phyloP scores from a whole-genome alignment of 2,797 vertebrate species.

The Lepus oiostolus region DNA sequence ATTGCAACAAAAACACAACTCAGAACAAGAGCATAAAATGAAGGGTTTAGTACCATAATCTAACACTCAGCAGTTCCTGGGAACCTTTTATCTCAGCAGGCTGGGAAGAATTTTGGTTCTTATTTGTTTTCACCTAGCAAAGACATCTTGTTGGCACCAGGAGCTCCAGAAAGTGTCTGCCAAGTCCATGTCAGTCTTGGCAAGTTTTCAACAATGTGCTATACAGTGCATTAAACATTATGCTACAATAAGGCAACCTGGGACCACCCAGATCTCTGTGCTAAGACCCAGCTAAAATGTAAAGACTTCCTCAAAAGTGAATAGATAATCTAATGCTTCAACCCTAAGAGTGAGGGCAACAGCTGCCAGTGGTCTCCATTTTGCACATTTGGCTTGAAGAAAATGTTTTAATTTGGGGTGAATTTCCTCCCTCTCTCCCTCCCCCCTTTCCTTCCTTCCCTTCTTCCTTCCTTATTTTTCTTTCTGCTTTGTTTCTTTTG shows the following conservation, averaged over 20 bases:
- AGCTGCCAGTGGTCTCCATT: background rate
- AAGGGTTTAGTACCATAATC: slow-evolving; percentile 85
- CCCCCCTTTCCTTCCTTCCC: background rate
- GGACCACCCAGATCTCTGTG: background rate
- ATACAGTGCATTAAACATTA: slow-evolving; percentile 62
- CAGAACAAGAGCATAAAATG: slow-evolving; percentile 84
- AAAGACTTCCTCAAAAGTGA: slow-evolving; percentile 67
- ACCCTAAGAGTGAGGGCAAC: slow-evolving; percentile 48
- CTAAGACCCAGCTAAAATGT: slow-evolving; percentile 41
- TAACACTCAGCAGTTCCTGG: slow-evolving; percentile 84
- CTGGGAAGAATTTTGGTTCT: slow-evolving; percentile 85
- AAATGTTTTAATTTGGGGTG: slow-evolving; percentile 69
- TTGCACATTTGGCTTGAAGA: slow-evolving; percentile 69
- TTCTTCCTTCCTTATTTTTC: background rate
- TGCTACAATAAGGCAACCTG: slow-evolving; percentile 56
- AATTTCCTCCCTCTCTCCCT: background rate
- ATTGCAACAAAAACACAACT: slow-evolving; percentile 84
- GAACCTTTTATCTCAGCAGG: slow-evolving; percentile 87
- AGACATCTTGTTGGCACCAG: slow-evolving; percentile 84
- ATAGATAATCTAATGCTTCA: slow-evolving; percentile 65
- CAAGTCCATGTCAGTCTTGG: slow-evolving; percentile 80
- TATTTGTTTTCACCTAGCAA: slow-evolving; percentile 86
- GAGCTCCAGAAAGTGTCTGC: slow-evolving; percentile 77
- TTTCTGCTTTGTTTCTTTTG: background rate
- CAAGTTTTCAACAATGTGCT: slow-evolving; percentile 79